Evolutionary conservation across 1,140 invertebrate genomes (phyloP).

Genomic region (Hydropsyche tenuis): DNA sequence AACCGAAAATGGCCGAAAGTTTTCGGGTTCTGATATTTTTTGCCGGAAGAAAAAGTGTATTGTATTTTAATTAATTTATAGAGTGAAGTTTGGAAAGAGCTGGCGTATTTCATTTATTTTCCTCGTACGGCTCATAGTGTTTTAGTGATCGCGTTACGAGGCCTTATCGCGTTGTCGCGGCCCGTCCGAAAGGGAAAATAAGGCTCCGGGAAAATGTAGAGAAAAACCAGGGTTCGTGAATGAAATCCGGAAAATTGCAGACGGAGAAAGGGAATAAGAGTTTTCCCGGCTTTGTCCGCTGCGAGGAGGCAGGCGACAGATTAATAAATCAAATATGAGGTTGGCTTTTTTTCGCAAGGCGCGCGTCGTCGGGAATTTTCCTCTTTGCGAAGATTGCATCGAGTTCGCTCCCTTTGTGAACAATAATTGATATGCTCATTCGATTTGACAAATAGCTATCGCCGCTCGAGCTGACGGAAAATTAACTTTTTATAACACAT

Average conservation of each 20-base stretch:
- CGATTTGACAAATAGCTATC: too few relatives aligned
- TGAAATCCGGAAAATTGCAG: conserved; percentile 8
- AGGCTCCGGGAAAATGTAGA: not conserved
- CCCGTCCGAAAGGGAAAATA: not conserved
- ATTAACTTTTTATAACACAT: too few relatives aligned
- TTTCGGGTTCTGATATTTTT: too few relatives aligned
- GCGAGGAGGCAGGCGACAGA: not conserved
- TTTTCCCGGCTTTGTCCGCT: conserved; percentile 28
- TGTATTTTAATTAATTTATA: too few relatives aligned
- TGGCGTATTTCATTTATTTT: not conserved
- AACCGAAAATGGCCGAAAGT: too few relatives aligned
- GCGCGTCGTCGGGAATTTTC: not conserved
- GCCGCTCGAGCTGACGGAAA: too few relatives aligned
- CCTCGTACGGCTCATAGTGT: not conserved
- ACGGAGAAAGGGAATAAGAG: conserved; percentile 9
- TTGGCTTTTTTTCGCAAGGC: not conserved
- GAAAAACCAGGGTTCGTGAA: not conserved
- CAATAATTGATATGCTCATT: too few relatives aligned
- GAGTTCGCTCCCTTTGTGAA: too few relatives aligned
- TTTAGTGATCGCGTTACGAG: conserved; percentile 10
- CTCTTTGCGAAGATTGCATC: not conserved
- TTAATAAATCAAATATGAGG: conserved; percentile 33
- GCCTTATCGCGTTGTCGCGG: not conserved
- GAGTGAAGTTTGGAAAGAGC: not conserved
- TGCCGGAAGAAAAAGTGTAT: too few relatives aligned